These are phyloP conservation scores for Hymenopus coronatus DNA, from an alignment of 2,888 invertebrate genomes.

Conservation along the genomic window DNA sequence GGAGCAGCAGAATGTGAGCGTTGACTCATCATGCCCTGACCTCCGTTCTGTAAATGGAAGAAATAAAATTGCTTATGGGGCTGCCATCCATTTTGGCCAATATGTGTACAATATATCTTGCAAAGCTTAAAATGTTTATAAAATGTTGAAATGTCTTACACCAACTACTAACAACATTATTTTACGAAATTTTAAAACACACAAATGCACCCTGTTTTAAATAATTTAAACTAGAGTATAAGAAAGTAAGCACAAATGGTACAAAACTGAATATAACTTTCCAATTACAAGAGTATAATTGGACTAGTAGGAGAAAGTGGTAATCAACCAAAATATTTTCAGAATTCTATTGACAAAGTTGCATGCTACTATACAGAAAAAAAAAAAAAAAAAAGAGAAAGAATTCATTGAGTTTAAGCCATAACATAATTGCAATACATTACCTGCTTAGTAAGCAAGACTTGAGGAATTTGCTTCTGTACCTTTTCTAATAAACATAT, in stretches of 20 bases:
- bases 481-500: too few relatives aligned
- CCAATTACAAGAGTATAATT: background rate
- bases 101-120: too few relatives aligned
- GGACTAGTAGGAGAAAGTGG: background rate
- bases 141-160: too few relatives aligned
- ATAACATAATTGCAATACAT: background rate
- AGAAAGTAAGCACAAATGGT: too few relatives aligned
- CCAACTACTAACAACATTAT: too few relatives aligned
- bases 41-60: constrained; percentile 46
- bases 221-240: too few relatives aligned
- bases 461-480: too few relatives aligned
- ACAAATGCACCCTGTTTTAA: too few relatives aligned
- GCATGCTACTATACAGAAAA: background rate
- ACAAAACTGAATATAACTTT: background rate
- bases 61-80: background rate
- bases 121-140: too few relatives aligned
- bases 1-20: constrained; percentile 87
- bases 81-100: background rate
- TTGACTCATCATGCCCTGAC: constrained; percentile 55
- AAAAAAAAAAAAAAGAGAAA: background rate
- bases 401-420: background rate
- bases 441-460: background rate
- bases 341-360: background rate
- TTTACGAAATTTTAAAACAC: too few relatives aligned
- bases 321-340: background rate